Evolutionary conservation across 2,888 invertebrate species (phyloP).

Genomic region (Zhengitettix transpicula): DNA sequence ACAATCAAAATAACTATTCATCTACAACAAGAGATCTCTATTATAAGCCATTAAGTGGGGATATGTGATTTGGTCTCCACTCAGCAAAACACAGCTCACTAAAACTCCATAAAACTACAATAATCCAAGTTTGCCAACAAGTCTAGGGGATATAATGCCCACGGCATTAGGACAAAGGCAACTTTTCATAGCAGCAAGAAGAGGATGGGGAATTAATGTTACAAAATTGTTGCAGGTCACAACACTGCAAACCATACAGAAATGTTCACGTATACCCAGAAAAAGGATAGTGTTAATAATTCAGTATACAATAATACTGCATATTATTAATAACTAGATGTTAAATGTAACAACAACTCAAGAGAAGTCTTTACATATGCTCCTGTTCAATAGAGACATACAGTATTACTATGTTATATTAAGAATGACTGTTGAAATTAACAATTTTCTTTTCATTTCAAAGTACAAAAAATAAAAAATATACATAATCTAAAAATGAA

Average conservation of each 20-base stretch:
- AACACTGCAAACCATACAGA: conserved; percentile 13
- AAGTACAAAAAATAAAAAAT: conserved; percentile 14
- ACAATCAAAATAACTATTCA: background rate
- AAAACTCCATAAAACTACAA: background rate
- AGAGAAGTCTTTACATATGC: conserved; percentile 8
- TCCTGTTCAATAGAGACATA: conserved; percentile 4
- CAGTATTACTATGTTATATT: conserved; percentile 9
- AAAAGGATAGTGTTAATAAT: conserved; percentile 12
- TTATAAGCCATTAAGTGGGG: background rate
- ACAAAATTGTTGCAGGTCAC: conserved; percentile 10
- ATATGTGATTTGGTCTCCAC: background rate
- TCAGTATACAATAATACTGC: conserved; percentile 15
- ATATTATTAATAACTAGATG: conserved; percentile 10
- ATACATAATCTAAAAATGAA: conserved; percentile 14
- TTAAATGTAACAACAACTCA: conserved; percentile 10
- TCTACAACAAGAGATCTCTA: background rate
- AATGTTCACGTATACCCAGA: conserved; percentile 12
- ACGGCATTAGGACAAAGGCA: conserved; percentile 6
- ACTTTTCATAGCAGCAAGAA: background rate
- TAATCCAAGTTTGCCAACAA: conserved; percentile 4
- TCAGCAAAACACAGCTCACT: background rate
- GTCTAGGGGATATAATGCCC: conserved; percentile 6
- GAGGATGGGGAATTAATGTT: conserved; percentile 5
- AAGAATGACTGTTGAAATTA: conserved; percentile 8
- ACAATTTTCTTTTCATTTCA: conserved; percentile 9